Evolutionary conservation across 1,140 invertebrate genomes (phyloP), one percentile per base, ranked within the genome.

Genomic region (Penaeus chinensis): DNA sequence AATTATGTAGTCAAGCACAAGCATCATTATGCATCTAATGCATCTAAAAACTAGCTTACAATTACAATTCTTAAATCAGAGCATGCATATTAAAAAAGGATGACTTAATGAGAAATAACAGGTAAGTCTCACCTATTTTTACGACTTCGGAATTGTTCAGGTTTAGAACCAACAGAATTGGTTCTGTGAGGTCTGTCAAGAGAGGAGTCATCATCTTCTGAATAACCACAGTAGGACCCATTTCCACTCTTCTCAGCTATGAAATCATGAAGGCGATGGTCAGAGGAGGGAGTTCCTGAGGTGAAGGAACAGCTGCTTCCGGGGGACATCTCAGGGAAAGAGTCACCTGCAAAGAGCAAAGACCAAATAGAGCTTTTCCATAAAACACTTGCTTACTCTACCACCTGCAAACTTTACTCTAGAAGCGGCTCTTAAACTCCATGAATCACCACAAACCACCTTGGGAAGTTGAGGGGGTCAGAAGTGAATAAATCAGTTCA

Each of bases 271-370:
- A 87, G 83, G 60, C 86, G 86, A 27, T 87, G 86, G 61, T 87
- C 86, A 65, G 86, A 87, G 3, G 86, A 87, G n/a, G 86, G 86
- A 22, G 86, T 87, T 61, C 86, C 86, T 37, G 86, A 87, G 5
- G 86, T 87, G 47, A 87, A 87, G 16, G 86, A 87, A 61, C 86
- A 87, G 62, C 86, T 87, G 69, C 86, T 87, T 24, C 86, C 86
- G 20, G 86, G 86, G 18, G 86, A 87, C 86, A 87, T 87, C 42
- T 87, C 86, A 19, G 86, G 86, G 65, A 87, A 87, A 60, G 86
- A 87, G 27, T 87, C 86, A 83, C 80, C 86, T 87, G 81, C 32
- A 19, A 65, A 63, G 22, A 19, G 42, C 42, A 47, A 27, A 42
- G n/a, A 32, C 11, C 66, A 16, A 20, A 71, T 42, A n/a, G 54